Percentiles rank a stretch among this genome's conserved stretches.
These are phyloP conservation scores for Meloe dianella DNA, from an alignment of 2,888 invertebrate genomes.

Conservation along the genomic window DNA sequence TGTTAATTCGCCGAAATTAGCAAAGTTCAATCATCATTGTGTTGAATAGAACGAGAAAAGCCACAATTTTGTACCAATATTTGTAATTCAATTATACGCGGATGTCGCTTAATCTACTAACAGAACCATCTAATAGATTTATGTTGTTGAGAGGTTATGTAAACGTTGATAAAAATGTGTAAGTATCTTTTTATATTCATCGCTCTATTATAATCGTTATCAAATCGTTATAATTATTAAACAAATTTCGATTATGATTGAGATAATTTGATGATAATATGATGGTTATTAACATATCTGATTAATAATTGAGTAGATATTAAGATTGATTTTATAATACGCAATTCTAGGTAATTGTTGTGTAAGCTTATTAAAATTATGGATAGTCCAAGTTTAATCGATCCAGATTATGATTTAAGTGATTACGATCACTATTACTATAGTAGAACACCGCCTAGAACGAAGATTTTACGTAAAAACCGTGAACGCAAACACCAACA, in stretches of 20 bases:
- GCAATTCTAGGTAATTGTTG: constrained; percentile 17
- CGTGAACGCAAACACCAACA: constrained; percentile 58
- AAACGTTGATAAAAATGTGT: constrained; percentile 35
- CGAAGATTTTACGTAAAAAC: constrained; percentile 66
- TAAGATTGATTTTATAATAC: constrained; percentile 23
- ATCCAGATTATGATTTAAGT: constrained; percentile 45
- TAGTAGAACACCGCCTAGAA: constrained; percentile 80
- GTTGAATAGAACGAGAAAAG: background rate
- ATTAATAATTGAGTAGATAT: background rate
- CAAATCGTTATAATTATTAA: constrained; percentile 32
- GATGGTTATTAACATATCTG: constrained; percentile 11
- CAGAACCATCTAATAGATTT: background rate
- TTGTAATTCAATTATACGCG: background rate
- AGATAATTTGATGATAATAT: constrained; percentile 19
- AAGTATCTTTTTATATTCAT: constrained; percentile 20
- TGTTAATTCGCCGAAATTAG: background rate
- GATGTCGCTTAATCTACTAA: background rate
- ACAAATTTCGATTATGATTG: background rate
- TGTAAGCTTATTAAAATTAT: constrained; percentile 13
- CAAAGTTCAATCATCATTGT: background rate
- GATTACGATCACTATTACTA: constrained; percentile 66
- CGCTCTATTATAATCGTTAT: constrained; percentile 24
- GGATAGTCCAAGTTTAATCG: constrained; percentile 25
- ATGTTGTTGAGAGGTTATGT: constrained; percentile 29
- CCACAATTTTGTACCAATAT: background rate